Base-by-base conservation (phyloP, 2,888 invertebrate genomes). In the Cheilosia pagana region DNA sequence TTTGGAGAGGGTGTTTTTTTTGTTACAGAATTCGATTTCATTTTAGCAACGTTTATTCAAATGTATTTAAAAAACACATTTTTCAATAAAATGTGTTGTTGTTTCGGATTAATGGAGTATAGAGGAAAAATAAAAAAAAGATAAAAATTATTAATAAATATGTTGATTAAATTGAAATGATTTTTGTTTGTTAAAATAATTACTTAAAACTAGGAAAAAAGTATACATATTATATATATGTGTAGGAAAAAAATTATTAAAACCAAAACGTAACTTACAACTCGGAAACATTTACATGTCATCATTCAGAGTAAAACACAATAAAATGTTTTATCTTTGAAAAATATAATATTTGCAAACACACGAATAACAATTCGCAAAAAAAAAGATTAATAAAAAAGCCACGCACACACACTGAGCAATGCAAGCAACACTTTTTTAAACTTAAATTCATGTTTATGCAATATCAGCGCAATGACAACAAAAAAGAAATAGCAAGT, bases 91-190 rank as follows among this genome's bases (percentile, higher is more conserved):
- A 75, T 63, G 45, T 60, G 35, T 70, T 65, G 45, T 75, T 71
- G 23, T 77, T 77, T 77, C 71, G 23, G 10, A 60, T 60, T 65
- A 60, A 50, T 77, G 67, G 72, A 72, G 65, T 81, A 81, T 68
- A 41, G 57, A 71, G 75, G 50, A 50, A 75, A 83, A 55, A 77
- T 68, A 76, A 72, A 59, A 70, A 45, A 62, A 50, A 67, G 48
- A 74, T 70, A 35, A 25, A 70, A 78, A 81, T 59, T 75, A 79
- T 79, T 79, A 79, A 81, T 75, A 65, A 68, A 68, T 81, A 81
- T 65, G 59, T 74, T 65, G 19, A 53, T 72, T 57, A 48, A 60
- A 67, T 65, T 63, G 52, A 23, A 39, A 67, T 23, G 25, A 48
- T 55, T 41, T 62, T 41, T 62, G 53, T 75, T 41, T 78, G 35